A percentile compares a stretch with the other conserved stretches of the same genome.
Conservation (phyloP, 2,113 vertebrate species). For the Anoura caudifer region DNA sequence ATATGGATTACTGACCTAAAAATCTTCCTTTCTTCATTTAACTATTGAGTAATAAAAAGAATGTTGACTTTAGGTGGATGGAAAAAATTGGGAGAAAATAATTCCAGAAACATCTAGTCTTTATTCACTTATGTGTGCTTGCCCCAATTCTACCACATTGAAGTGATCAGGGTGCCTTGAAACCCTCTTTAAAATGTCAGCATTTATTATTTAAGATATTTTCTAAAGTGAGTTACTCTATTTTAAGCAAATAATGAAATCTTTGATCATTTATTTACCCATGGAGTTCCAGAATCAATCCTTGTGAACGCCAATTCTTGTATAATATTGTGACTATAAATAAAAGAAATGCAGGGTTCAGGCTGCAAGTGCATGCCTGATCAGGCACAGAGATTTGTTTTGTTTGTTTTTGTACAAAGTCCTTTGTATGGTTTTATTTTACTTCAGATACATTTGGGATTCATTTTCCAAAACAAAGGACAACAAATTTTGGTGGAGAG, state of each 20-base stretch:
- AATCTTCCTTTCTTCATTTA: background rate
- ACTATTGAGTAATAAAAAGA: background rate
- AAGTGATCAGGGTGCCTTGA: background rate
- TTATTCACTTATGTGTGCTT: background rate
- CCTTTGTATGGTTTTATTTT: background rate
- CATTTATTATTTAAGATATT: conserved; percentile 54
- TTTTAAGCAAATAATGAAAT: conserved; percentile 52
- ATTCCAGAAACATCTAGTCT: background rate
- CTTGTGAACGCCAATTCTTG: background rate
- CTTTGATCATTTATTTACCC: conserved; percentile 44
- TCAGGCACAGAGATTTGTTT: background rate
- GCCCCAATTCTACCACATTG: background rate
- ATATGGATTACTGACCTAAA: background rate
- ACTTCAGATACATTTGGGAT: background rate
- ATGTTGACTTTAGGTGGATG: background rate
- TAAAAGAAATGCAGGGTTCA: background rate
- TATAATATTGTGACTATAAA: background rate
- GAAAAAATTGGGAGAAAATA: background rate
- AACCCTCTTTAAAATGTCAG: conserved; percentile 25
- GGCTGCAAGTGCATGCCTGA: background rate
- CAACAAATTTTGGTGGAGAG: background rate
- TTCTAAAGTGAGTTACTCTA: conserved; percentile 44
- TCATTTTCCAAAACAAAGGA: background rate
- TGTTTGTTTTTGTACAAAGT: background rate
- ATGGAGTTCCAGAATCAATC: background rate